Evolutionary conservation across 2,113 vertebrate species (phyloP).

Genomic region (Plecotus auritus): DNA sequence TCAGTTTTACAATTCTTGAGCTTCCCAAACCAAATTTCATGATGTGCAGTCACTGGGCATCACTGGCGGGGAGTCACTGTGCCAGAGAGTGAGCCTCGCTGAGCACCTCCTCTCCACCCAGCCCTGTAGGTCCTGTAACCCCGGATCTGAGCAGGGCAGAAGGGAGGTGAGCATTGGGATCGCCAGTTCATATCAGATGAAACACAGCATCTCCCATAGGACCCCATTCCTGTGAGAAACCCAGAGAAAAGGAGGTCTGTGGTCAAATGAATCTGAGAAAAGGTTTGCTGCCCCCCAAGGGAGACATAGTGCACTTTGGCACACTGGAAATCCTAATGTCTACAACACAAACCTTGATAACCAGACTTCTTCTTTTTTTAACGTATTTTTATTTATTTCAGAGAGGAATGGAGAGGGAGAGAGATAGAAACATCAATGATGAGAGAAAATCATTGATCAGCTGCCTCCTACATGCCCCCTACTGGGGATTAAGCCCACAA

Average conservation of each 20-base stretch:
- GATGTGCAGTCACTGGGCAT: rapidly evolving
- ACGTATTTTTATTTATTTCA: too few species aligned
- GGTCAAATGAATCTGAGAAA: background rate
- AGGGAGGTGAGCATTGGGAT: background rate
- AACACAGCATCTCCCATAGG: background rate
- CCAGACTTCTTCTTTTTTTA: background rate
- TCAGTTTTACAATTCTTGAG: background rate
- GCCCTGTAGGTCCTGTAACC: background rate
- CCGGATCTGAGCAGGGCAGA: background rate
- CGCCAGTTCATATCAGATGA: too few species aligned
- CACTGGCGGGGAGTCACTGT: background rate
- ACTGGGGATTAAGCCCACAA: too few species aligned
- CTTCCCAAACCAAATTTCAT: background rate
- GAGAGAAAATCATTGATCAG: too few species aligned
- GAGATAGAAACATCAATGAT: too few species aligned
- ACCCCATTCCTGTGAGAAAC: background rate
- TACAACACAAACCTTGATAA: background rate
- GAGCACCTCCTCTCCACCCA: background rate
- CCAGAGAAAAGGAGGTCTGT: background rate
- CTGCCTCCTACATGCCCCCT: too few species aligned
- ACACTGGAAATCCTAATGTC: background rate
- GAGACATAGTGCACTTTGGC: background rate
- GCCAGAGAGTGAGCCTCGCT: background rate
- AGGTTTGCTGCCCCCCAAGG: background rate
- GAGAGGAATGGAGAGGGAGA: too few species aligned